Evolutionary conservation across 2,888 invertebrate genomes (phyloP).

Genomic region (Erebia ligea): DNA sequence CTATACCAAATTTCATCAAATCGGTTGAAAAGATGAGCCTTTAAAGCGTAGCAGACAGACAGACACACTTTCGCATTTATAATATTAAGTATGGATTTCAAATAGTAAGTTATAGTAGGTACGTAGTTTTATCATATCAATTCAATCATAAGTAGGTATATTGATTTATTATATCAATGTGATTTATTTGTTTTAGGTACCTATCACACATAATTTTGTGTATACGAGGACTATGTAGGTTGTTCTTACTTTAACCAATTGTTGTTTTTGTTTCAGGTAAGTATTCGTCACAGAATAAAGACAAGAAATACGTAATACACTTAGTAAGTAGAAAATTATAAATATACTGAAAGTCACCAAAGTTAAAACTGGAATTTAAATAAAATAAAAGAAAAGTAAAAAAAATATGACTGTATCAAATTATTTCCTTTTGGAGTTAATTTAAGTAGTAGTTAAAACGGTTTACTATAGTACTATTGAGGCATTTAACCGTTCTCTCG

Average conservation of each 20-base stretch:
- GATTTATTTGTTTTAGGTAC: too few species aligned
- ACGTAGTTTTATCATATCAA: too few species aligned
- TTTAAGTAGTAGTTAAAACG: slow-evolving; percentile 7
- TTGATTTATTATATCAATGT: too few species aligned
- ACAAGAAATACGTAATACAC: background rate
- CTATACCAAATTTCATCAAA: too few species aligned
- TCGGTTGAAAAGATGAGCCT: too few species aligned
- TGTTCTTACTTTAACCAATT: background rate
- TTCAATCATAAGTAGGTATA: too few species aligned
- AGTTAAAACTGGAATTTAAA: background rate
- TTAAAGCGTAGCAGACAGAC: background rate
- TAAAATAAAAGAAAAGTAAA: background rate
- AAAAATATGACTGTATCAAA: background rate
- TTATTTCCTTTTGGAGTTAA: slow-evolving; percentile 2
- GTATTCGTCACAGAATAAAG: background rate
- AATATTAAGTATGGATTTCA: too few species aligned
- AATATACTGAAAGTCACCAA: too few species aligned
- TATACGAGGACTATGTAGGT: background rate
- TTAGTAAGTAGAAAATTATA: background rate
- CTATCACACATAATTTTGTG: too few species aligned
- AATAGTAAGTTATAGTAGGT: background rate
- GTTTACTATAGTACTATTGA: slow-evolving; percentile 16
- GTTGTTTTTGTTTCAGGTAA: slow-evolving; percentile 20
- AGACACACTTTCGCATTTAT: too few species aligned
- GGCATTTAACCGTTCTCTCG: slow-evolving; percentile 39